Evolutionary conservation across 2,888 invertebrate genomes (phyloP), one percentile per base, ranked within the genome.

Genomic region (Dichetophora obliterata): DNA sequence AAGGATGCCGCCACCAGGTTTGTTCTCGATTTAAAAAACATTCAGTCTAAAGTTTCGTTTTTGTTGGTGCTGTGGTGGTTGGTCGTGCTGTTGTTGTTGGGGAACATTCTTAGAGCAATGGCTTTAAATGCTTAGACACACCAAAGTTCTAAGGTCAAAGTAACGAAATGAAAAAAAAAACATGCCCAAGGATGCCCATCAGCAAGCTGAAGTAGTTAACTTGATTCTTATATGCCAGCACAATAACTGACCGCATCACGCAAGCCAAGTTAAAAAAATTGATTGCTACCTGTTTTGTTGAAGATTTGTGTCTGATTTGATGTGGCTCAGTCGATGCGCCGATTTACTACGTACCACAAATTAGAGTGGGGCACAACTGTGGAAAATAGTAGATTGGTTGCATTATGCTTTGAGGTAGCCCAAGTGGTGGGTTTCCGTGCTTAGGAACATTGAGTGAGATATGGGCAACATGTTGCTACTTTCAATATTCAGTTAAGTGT

Each of bases 221-320:
- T 66, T 66, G 66, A 43, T 19, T 37, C 22, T 31, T 24, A 27
- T 9, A 59, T 24, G 59, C 14, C 27, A 19, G 9, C 14, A 59
- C 16, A 59, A 59, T 66, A 48, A n/a, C 37, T 43, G 48, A 66
- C 37, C 43, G 22, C 66, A 3, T 14, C 43, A 66, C 48, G 66
- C 59, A 59, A 59, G 27, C 59, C 37, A n/a, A 66, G 31, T 22
- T n/a, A 31, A 54, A 70, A 70, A 54, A 70, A 70, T 54, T 54
- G 70, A 70, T 70, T 70, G 70, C 70, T 70, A 70, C 70, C 70
- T 70, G 70, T 54, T 70, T 50, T 37, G 54, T 54, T 52, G 37
- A 19, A 27, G 52, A 52, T 24, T 22, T 50, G 52, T 52, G 52
- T 52, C 34, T 16, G 69, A n/a, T 37, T 52, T 31, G 31, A 31